A percentile compares a stretch with the other conserved stretches of the same genome.
Conservation (phyloP, 2,888 invertebrate species). For the Agrotis clavis region DNA sequence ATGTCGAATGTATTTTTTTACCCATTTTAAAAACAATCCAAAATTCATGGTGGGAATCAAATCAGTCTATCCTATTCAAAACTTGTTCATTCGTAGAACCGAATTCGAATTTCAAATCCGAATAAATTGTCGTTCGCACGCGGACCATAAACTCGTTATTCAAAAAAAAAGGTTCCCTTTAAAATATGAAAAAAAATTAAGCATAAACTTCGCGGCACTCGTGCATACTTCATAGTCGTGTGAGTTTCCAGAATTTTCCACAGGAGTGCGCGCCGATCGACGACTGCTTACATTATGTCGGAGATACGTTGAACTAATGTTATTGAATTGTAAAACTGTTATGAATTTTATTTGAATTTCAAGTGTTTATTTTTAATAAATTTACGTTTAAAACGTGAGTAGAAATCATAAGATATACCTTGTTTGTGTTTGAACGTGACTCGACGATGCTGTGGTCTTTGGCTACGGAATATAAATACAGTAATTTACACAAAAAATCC, state of each 20-base stretch:
- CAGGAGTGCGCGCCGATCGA: slow-evolving; percentile 77
- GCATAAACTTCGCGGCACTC: slow-evolving; percentile 74
- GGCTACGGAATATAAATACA: not conserved
- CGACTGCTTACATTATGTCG: slow-evolving; percentile 62
- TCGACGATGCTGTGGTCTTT: not conserved
- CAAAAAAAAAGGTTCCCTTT: slow-evolving; percentile 46
- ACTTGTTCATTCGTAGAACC: slow-evolving; percentile 44
- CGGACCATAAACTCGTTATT: slow-evolving; percentile 57
- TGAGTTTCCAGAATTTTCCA: slow-evolving; percentile 85
- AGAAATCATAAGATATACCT: not conserved
- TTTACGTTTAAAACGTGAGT: slow-evolving; percentile 7
- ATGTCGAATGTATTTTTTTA: too few relatives aligned
- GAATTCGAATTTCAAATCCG: slow-evolving; percentile 59
- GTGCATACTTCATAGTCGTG: slow-evolving; percentile 76
- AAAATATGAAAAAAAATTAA: slow-evolving; percentile 69
- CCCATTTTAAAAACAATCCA: slow-evolving; percentile 15
- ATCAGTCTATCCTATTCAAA: slow-evolving; percentile 42
- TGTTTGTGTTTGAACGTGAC: not conserved
- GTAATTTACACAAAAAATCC: not conserved
- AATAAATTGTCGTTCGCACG: slow-evolving; percentile 61
- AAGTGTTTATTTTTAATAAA: slow-evolving; percentile 10
- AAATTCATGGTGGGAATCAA: slow-evolving; percentile 25
- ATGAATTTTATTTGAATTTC: slow-evolving; percentile 52
- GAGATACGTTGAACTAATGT: slow-evolving; percentile 59
- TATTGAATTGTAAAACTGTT: slow-evolving; percentile 53